Conservation (phyloP, 2,797 vertebrate species). For the Spheniscus humboldti region DNA sequence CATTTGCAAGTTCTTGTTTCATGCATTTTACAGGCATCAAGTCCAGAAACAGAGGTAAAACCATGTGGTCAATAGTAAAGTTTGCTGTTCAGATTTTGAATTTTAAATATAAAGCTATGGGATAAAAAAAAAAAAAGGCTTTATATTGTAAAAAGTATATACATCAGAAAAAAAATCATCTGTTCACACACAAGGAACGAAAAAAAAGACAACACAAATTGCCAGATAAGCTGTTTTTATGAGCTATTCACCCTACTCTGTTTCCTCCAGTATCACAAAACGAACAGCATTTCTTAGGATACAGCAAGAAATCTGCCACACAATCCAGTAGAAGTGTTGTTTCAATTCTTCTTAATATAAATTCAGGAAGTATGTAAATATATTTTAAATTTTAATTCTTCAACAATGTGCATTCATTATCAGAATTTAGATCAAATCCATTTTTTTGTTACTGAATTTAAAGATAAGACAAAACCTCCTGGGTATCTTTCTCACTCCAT, state of each 20-base stretch:
- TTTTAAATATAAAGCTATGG: neutral
- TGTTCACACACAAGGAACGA: neutral
- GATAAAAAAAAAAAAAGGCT: neutral
- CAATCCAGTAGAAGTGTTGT: neutral
- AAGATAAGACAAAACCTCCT: conserved; percentile 38
- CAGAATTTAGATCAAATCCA: conserved; percentile 21
- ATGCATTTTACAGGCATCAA: neutral
- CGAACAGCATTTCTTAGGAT: neutral
- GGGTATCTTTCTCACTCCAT: conserved; percentile 39
- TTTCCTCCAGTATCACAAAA: neutral
- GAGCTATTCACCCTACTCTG: neutral
- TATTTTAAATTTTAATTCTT: conserved; percentile 53
- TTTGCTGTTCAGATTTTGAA: neutral
- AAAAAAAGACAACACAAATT: neutral
- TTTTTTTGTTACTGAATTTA: conserved; percentile 44
- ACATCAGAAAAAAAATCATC: neutral
- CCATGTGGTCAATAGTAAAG: neutral
- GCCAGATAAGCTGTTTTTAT: neutral
- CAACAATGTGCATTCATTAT: conserved; percentile 45
- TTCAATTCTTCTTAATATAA: conserved; percentile 38
- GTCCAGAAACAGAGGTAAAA: neutral
- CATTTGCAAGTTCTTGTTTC: neutral
- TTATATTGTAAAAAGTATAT: neutral
- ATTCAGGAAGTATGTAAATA: conserved; percentile 45
- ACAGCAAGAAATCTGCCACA: neutral